Evolutionary conservation across 2,797 vertebrate genomes (phyloP).

Genomic region (Saguinus oedipus): DNA sequence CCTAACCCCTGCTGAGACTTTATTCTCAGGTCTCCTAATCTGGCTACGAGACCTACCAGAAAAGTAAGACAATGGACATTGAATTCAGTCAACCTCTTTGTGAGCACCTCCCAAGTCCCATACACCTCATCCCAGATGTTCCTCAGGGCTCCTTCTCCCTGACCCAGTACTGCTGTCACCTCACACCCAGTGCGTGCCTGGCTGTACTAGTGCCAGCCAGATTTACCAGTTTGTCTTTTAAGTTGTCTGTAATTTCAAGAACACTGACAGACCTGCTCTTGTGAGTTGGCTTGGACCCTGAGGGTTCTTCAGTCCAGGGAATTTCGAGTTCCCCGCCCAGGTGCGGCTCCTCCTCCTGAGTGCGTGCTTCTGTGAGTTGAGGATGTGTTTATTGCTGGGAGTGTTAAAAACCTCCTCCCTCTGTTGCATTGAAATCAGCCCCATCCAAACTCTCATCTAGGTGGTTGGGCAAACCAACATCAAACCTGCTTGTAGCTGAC

Average conservation of each 20-base stretch:
- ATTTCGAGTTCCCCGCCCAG: rapidly evolving
- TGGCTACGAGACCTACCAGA: not conserved
- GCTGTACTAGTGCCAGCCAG: no score
- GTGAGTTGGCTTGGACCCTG: not conserved
- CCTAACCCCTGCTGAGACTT: no score
- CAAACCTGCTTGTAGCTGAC: no score
- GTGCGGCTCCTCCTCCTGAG: not conserved
- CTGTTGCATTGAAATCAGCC: not conserved
- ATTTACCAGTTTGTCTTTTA: not conserved
- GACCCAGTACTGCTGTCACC: no score
- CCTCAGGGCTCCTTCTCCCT: not conserved
- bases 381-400: not conserved
- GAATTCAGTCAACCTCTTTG: not conserved
- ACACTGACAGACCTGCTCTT: not conserved
- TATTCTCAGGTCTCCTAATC: not conserved
- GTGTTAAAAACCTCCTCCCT: not conserved
- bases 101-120: not conserved
- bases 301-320: not conserved
- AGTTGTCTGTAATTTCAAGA: not conserved
- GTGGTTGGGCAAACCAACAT: not conserved
- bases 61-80: not conserved
- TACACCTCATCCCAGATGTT: not conserved
- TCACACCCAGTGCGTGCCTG: rapidly evolving
- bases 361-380: no score
- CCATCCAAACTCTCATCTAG: not conserved